Conservation (phyloP, 2,797 vertebrate genomes). For the Botia kubotai region DNA sequence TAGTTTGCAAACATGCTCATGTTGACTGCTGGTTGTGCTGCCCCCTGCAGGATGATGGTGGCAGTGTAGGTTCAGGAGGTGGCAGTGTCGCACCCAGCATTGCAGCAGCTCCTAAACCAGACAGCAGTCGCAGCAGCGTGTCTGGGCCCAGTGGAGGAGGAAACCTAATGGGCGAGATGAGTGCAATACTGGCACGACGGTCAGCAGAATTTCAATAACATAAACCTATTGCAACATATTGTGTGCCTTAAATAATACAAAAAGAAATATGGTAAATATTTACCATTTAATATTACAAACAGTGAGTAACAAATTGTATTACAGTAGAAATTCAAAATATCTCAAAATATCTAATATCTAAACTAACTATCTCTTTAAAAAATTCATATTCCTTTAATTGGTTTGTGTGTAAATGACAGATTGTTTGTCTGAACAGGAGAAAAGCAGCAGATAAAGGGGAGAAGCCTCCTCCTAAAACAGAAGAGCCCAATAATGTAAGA, state of each 20-base stretch:
- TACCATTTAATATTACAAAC: no score
- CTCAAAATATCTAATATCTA: no score
- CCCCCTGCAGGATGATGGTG: slow-evolving; percentile 77
- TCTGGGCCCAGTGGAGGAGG: slow-evolving; percentile 75
- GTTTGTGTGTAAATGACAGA: no score
- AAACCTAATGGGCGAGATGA: slow-evolving; percentile 92
- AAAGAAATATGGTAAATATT: no score
- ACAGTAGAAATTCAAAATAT: no score
- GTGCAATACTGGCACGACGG: slow-evolving; percentile 90
- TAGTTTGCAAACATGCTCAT: not conserved
- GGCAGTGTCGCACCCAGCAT: slow-evolving; percentile 46
- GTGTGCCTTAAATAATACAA: no score
- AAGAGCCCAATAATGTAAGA: slow-evolving; percentile 75
- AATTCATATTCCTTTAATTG: no score
- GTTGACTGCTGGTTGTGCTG: slow-evolving; percentile 28
- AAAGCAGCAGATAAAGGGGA: slow-evolving; percentile 80
- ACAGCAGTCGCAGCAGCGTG: slow-evolving; percentile 75
- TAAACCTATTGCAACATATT: not conserved
- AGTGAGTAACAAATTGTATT: no score
- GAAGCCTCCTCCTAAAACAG: slow-evolving; percentile 72
- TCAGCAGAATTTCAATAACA: slow-evolving; percentile 61
- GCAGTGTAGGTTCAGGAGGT: slow-evolving; percentile 23
- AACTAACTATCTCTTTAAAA: no score
- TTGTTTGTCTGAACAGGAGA: slow-evolving; percentile 70
- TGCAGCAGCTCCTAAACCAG: slow-evolving; percentile 70